Base-by-base conservation (phyloP, 2,888 invertebrate species). In the Herminia tarsipennalis region DNA sequence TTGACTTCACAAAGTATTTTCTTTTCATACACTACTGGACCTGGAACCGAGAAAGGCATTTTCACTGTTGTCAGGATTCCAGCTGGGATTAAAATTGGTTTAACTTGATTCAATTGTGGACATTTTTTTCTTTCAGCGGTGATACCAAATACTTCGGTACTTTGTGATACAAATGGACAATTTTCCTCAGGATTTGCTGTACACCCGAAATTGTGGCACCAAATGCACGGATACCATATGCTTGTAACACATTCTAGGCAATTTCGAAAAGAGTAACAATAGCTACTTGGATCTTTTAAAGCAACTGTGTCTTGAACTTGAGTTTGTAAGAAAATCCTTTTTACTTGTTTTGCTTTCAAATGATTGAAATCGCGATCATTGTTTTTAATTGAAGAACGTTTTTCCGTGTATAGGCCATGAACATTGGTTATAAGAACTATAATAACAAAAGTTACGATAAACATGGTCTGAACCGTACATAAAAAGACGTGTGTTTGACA, bases 141-240 rank as follows among this genome's bases (percentile, higher is more conserved):
- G 2, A 37, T 3, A 18, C 51, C 51, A 2, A 43, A 47, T 30
- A 41, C 35, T 2, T 52, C 39, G 4, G 44, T 28, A 39, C 47
- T 47, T 24, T 30, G 55, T 6, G 37, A 38, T 0, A 53, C 44
- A 10, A 41, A 25, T 0, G 70, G 66, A 24, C 80, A 81, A 0
- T 67, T 16, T 2, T 51, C 53, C 8, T 69, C 44, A 2, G 65
- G 48, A 25, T 41, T 65, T 17, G 66, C 53, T 0, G 73, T 73
- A 33, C 82, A 82, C 1, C 81, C 82, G 6, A 52, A 59, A 21
- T 73, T 56, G 38, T 83, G 81, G 33, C 82, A 81, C 81, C 81
- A 83, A 1, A 59, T 61, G 44, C 82, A 84, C 3, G 56, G 52
- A 30, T 56, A 62, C 53, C 59, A 58, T 1, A 48, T 27, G 21